Base-by-base conservation (phyloP, 2,113 vertebrate genomes). In the Colistium nudipinnis region DNA sequence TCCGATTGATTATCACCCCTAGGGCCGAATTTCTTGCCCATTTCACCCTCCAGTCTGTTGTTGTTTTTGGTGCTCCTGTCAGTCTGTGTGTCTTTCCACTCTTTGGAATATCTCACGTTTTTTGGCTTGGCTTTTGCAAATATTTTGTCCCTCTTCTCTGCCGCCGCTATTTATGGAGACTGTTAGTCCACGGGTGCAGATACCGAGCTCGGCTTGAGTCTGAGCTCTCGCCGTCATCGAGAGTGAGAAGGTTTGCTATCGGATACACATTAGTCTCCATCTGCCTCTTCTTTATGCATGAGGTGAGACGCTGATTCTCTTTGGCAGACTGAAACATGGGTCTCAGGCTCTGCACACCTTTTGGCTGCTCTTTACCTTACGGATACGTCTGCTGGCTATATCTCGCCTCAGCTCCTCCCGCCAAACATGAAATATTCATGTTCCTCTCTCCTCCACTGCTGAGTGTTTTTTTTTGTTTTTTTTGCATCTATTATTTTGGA, bases 401-500 rank as follows among this genome's bases (percentile, higher is more conserved):
- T 69, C 45, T 43, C 64, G 65, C 68, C 60, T 80, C 73, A 73
- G 56, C 60, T 63, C 75, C 60, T 70, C 75, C 60, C 68, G 30
- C 61, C 27, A 1, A 30, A 55, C 56, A 81, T 88, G 47, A 89
- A 86, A 88, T 86, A 82, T 87, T 89, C 72, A 90, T 88, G 63
- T 56, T 51, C 38, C 20, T 64, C 11, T 59, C 70, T 72, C 57
- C 63, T 54, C 65, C 62, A 47, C 36, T 24, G 64, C 56, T 76
- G 57, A 64, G 52, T n/a, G n/a, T n/a, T n/a, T n/a, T n/a, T n/a
- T n/a, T n/a, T n/a, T n/a, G n/a, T n/a, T n/a, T n/a, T 83, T 82
- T 74, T 78, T 64, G 43, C 62, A 86, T 82, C 41, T 67, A 64
- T 87, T 81, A 71, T 64, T 67, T 70, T 69, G 72, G 35, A 53